Base-by-base conservation (phyloP, 2,113 vertebrate species). In the Caretta caretta region DNA sequence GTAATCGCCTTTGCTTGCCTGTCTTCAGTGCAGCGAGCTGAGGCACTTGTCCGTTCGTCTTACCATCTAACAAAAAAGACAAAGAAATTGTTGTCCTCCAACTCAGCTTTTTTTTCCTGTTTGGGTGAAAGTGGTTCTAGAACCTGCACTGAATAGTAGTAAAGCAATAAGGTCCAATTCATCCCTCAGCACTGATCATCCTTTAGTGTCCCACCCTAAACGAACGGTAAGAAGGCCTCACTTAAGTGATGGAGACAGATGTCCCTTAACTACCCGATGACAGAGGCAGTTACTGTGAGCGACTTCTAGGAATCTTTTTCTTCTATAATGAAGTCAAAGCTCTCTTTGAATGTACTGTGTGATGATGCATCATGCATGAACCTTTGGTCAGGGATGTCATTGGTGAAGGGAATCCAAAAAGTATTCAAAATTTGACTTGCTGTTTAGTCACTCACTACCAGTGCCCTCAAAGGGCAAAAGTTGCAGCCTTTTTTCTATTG, bases 151-250 rank as follows among this genome's bases (percentile, higher is more conserved):
- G 98, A 99, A 98, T 98, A 98, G 98, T 98, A 98, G 98, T 98
- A 98, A 99, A 99, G 99, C 99, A 99, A 99, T 99, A 99, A 98
- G 98, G 98, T 98, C 98, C 98, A 98, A 97, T 97, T 98, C 98
- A 98, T 98, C 98, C 98, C 98, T 97, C 97, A 98, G 98, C 98
- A 98, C 98, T 98, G 98, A 98, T 97, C 98, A 97, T 98, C 98
- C 96, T 97, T 96, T 97, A 97, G 94, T 96, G 95, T 97, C 98
- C 98, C 31, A 46, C 97, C 98, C 98, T 95, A 97, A 97, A 97
- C 97, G 98, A 98, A 98, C 98, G 98, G 98, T 98, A 98, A 98
- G 98, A 98, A 98, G 97, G 98, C 98, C 98, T 98, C 98, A 86
- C 97, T 89, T 96, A 93, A 93, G 86, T 97, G 97, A 98, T 97